These are phyloP conservation scores for Rissa tridactyla DNA, from an alignment of 2,113 vertebrate species.

Conservation along the genomic window DNA sequence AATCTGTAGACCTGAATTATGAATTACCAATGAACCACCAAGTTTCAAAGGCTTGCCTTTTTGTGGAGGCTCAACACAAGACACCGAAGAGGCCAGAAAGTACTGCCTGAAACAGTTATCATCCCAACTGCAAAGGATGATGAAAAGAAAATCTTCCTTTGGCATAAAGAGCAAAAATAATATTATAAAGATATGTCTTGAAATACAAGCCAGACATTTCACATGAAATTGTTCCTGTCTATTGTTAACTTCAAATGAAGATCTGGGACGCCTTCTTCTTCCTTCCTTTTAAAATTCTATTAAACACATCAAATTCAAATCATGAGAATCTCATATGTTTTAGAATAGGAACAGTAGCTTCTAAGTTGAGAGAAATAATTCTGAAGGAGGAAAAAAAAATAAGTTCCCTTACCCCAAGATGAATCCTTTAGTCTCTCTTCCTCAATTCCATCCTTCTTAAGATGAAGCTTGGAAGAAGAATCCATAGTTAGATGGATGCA, in stretches of 20 bases:
- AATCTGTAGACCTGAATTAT: background rate
- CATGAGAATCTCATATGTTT: background rate
- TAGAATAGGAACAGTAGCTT: background rate
- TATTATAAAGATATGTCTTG: background rate
- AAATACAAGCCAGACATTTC: constrained; percentile 7
- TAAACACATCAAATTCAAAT: constrained; percentile 16
- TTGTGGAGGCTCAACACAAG: background rate
- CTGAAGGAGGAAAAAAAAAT: background rate
- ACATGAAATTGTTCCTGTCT: background rate
- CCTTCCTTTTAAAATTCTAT: background rate
- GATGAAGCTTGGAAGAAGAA: constrained; percentile 27
- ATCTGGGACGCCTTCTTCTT: background rate
- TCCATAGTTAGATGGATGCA: constrained; percentile 15
- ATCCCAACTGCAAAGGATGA: background rate
- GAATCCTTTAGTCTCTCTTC: constrained; percentile 17
- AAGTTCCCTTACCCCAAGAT: background rate
- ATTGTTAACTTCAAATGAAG: constrained; percentile 17
- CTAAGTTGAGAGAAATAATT: background rate
- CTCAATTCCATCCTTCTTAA: constrained; percentile 21
- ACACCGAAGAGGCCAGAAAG: background rate
- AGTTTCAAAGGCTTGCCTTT: background rate
- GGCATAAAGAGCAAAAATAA: constrained; percentile 12
- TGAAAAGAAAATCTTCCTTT: background rate
- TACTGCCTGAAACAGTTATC: background rate
- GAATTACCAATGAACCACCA: background rate